phyloP scores from a whole-genome alignment of 2,113 vertebrate genomes.

The Oreochromis tanganicae region DNA sequence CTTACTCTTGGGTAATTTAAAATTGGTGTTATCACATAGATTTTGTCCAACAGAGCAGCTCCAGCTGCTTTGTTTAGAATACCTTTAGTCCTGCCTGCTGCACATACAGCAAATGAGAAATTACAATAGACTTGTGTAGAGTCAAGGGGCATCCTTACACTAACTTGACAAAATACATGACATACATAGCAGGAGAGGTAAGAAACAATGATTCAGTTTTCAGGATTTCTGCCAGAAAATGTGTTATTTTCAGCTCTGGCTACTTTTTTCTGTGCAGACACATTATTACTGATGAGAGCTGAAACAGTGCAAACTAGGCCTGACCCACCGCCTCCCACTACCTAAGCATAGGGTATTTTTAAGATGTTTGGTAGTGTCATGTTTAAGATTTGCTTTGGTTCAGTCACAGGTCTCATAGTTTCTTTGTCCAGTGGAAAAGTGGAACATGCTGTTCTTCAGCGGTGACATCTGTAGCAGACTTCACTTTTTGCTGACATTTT shows the following conservation, averaged over 20 bases:
- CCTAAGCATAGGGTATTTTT: neutral
- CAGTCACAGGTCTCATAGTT: neutral
- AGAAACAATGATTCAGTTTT: neutral
- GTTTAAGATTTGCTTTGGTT: neutral
- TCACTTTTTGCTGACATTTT: neutral
- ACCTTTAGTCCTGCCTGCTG: neutral
- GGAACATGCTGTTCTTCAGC: neutral
- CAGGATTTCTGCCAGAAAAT: neutral
- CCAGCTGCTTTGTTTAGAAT: neutral
- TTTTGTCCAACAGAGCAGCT: neutral
- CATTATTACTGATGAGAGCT: neutral
- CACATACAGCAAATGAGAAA: neutral
- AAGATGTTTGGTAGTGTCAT: neutral
- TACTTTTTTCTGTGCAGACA: neutral
- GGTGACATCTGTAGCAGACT: neutral
- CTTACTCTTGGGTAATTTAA: neutral
- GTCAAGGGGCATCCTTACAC: neutral
- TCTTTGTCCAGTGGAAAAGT: neutral
- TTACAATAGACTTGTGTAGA: neutral
- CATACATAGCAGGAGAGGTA: neutral
- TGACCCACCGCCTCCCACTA: neutral
- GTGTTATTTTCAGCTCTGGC: neutral
- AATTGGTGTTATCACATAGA: neutral
- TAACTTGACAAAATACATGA: neutral
- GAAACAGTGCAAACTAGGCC: neutral